phyloP scores from a whole-genome alignment of 2,797 vertebrate species.

The Peromyscus nudipes region DNA sequence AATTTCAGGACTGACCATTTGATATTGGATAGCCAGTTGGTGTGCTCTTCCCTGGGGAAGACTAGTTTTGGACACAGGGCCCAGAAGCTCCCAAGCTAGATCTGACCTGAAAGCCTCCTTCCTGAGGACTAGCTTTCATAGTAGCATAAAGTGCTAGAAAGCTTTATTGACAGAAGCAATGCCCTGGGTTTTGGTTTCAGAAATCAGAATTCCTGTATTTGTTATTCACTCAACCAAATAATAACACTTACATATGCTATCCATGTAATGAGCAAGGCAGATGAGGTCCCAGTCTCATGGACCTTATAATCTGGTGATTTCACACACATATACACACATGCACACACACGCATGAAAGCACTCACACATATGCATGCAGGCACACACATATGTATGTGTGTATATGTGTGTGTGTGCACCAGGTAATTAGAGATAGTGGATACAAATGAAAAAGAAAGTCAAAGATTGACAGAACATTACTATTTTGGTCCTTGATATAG shows the following conservation, averaged over 20 bases:
- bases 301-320: constrained; percentile 5
- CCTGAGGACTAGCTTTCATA: neutral
- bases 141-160: neutral
- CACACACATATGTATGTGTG: neutral
- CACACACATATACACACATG: neutral
- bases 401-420: neutral
- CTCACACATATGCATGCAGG: neutral
- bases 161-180: neutral
- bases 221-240: constrained; percentile 36
- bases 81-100: neutral
- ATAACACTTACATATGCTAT: neutral
- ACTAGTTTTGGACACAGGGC: neutral
- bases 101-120: neutral
- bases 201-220: constrained; percentile 36
- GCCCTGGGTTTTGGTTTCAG: neutral
- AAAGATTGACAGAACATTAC: neutral
- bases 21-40: neutral
- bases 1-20: neutral
- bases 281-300: neutral
- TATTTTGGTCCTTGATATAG: neutral
- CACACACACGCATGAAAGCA: neutral
- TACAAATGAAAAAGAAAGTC: constrained; percentile 43
- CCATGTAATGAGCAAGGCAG: neutral
- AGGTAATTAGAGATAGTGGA: neutral
- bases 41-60: neutral